Evolutionary conservation across 2,888 invertebrate genomes (phyloP), one percentile per base, ranked within the genome.

Genomic region (Agrotis ipsilon): DNA sequence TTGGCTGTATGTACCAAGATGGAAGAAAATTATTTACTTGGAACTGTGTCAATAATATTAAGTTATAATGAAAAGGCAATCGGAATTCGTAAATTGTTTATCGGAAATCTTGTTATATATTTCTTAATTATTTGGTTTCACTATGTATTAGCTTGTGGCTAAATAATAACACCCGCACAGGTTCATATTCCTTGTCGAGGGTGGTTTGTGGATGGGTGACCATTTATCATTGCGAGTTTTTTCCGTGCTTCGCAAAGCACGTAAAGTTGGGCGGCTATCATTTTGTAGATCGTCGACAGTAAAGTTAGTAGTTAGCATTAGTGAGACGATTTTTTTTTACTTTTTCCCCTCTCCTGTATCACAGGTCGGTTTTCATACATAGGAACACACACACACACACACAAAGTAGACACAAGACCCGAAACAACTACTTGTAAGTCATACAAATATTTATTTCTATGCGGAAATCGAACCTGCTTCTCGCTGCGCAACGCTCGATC

Each of bases 11-110:
- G 1, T 39, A 39, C 39, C 39, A 1, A 39, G 39, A 39, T 39
- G 39, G 9, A 39, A 13, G 7, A 32, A 55, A 55, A 14, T 19
- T 32, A 68, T 2, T 49, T 68, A 68, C 45, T 45, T 76, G 18
- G 13, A 58, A 60, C 51, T 49, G 45, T 68, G 69, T 46, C 68
- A 68, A 51, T 39, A 57, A 57, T 51, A 65, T 49, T 49, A 43
- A 32, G 43, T 21, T 55, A 49, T 39, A 48, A 75, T 65, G 43
- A 55, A 32, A 55, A 43, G 43, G n/a, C n/a, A 43, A 14, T 21
- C 27, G 21, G 9, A 16, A 16, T 66, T 54, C n/a, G 2, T 27
- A 48, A 54, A 43, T 48, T 64, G 18, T 19, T 39, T 43, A 43
- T 27, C 14, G 27, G 13, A 48, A 19, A 13, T 14, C 45, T 3